Evolutionary conservation across 2,888 invertebrate genomes (phyloP), one percentile per base, ranked within the genome.

Genomic region (Machimus rusticus): DNA sequence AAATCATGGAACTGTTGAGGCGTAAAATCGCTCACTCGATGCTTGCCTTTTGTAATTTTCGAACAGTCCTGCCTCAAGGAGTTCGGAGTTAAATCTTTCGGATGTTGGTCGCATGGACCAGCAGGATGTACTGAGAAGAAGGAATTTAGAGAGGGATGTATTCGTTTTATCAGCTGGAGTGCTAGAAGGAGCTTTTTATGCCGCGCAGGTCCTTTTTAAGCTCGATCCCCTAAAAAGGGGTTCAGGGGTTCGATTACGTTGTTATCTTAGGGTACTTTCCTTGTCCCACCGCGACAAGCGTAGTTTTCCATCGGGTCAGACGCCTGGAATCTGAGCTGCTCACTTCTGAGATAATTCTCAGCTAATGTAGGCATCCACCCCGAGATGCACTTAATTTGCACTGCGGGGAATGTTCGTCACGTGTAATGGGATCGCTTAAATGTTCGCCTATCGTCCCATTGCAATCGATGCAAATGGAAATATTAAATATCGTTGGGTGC

Each of bases 211-310:
- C 37, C 12, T 12, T 34, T 19, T 28, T 34, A 82, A 82, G 57
- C 39, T 57, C 66, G 19, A n/a, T 16, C 23, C 57, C 57, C n/a
- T 82, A n/a, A n/a, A n/a, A n/a, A n/a, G n/a, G n/a, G n/a, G n/a
- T n/a, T 16, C 57, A 82, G 66, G 82, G 51, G 66, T 23, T n/a
- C n/a, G 51, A 87, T 87, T 87, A 87, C 87, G 76, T 31, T n/a
- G 39, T 23, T 66, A 8, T 87, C 34, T 55, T 28, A 16, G 1
- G 34, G 37, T 77, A 14, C 39, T 19, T 1, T 85, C 87, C 43
- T 34, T 85, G n/a, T 87, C 39, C 43, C 55, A 39, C 85, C 16
- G 85, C 55, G 85, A 87, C 74, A 55, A 84, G 43, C 39, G 57
- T 77, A 66, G 16, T 79, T 28, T 14, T 31, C 8, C 8, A 37